phyloP scores from a whole-genome alignment of 2,797 vertebrate genomes.

The Pogonophryne albipinna region DNA sequence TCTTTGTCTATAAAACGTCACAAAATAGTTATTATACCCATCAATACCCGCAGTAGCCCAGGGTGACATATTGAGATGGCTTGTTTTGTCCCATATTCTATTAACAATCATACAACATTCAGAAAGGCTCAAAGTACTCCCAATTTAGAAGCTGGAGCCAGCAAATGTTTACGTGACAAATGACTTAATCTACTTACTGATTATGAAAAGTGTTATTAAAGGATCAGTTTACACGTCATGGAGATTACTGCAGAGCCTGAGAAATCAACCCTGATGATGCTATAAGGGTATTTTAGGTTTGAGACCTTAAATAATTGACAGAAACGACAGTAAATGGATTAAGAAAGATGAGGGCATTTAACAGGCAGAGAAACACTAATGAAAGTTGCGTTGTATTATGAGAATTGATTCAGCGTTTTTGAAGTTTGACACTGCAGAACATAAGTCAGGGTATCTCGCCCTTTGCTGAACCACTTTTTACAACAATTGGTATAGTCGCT shows the following conservation, averaged over 20 bases:
- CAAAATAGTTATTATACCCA: background rate
- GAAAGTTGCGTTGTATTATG: constrained; percentile 11
- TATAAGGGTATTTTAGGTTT: background rate
- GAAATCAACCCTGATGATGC: too few species aligned
- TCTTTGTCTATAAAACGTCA: background rate
- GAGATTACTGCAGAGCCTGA: background rate
- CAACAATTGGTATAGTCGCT: background rate
- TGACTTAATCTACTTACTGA: background rate
- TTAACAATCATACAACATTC: background rate
- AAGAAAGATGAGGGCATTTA: background rate
- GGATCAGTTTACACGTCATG: background rate
- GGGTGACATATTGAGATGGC: background rate
- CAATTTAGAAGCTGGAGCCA: background rate
- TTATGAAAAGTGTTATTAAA: background rate
- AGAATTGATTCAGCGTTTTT: background rate
- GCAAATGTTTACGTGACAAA: background rate
- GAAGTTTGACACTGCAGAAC: background rate
- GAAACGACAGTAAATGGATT: background rate
- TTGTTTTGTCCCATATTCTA: background rate
- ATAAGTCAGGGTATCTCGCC: background rate
- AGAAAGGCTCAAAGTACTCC: background rate
- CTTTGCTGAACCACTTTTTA: too few species aligned
- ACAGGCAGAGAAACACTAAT: background rate
- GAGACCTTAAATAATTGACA: background rate
- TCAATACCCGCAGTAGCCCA: background rate